Conservation (phyloP, 1,140 invertebrate species). For the Drosophila albomicans region DNA sequence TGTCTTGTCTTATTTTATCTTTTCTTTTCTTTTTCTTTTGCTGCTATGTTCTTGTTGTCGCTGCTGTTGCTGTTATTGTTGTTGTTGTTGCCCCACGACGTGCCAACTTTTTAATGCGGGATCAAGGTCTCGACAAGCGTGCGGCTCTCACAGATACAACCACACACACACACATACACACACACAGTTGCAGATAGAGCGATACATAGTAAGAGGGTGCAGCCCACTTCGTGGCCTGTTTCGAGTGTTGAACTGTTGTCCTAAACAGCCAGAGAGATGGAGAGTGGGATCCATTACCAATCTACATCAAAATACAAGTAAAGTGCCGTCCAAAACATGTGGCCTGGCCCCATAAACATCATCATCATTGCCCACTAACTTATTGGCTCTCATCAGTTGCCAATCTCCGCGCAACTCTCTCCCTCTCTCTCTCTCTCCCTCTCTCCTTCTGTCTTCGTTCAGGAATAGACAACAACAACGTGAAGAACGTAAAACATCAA, state of each 20-base stretch:
- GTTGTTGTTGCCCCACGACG: slow-evolving; percentile 59
- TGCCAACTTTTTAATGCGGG: slow-evolving; percentile 81
- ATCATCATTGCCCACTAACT: slow-evolving; percentile 14
- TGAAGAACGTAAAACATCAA: background rate
- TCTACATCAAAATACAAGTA: slow-evolving; percentile 22
- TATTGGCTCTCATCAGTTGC: slow-evolving; percentile 30
- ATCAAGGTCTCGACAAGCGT: slow-evolving; percentile 73
- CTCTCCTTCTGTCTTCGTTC: too few relatives aligned
- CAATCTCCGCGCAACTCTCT: slow-evolving; percentile 3
- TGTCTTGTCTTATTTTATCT: slow-evolving; percentile 35
- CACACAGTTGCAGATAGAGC: slow-evolving; percentile 21
- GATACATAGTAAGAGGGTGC: slow-evolving; percentile 9
- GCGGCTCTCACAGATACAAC: slow-evolving; percentile 35
- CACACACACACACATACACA: slow-evolving; percentile 29
- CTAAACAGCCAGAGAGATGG: slow-evolving; percentile 22
- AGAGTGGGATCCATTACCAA: slow-evolving; percentile 46
- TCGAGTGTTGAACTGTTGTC: slow-evolving; percentile 35
- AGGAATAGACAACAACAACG: slow-evolving; percentile 14
- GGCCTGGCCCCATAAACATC: slow-evolving; percentile 29
- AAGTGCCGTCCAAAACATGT: slow-evolving; percentile 25
- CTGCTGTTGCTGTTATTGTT: slow-evolving; percentile 3
- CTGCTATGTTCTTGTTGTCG: slow-evolving; percentile 28
- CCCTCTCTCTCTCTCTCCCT: too few relatives aligned
- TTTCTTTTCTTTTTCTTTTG: slow-evolving; percentile 37
- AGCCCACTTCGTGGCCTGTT: slow-evolving; percentile 35